Conservation (phyloP, 2,113 vertebrate species). For the Vombatus ursinus region DNA sequence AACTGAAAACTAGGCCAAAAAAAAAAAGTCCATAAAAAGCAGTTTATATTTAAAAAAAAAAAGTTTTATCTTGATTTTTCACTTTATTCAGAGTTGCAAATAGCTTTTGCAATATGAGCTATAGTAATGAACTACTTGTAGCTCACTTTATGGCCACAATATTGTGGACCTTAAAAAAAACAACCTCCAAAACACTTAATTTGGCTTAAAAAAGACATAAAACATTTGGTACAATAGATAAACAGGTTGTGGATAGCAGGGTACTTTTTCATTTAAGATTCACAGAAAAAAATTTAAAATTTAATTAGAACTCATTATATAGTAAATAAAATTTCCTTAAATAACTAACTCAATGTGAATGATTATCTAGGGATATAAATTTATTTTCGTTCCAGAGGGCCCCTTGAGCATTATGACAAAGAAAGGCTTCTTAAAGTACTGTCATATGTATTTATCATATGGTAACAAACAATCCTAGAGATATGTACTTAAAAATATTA, state of each 20-base stretch:
- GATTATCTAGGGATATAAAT: conserved; percentile 86
- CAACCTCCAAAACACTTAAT: not conserved
- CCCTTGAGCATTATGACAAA: conserved; percentile 90
- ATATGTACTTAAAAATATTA: conserved; percentile 96
- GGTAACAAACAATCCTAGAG: conserved; percentile 93
- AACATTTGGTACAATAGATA: conserved; percentile 50
- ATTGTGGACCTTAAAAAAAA: not conserved
- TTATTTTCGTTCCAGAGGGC: conserved; percentile 87
- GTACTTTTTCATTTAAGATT: conserved; percentile 72
- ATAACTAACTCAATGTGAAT: conserved; percentile 87
- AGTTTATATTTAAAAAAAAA: conserved; percentile 42
- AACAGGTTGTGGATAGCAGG: conserved; percentile 69
- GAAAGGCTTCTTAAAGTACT: conserved; percentile 88
- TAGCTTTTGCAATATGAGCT: conserved; percentile 51
- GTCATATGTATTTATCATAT: conserved; percentile 92
- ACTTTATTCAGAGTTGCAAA: conserved; percentile 20
- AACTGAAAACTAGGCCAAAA: conserved; percentile 70
- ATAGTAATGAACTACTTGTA: conserved; percentile 71
- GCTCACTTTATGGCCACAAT: not conserved
- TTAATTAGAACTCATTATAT: conserved; percentile 83
- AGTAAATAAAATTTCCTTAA: conserved; percentile 90
- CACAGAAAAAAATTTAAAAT: conserved; percentile 83
- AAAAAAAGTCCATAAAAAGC: conserved; percentile 12
- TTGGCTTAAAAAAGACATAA: conserved; percentile 46
- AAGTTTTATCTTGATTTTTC: conserved; percentile 40